Conservation (phyloP, 2,113 vertebrate species). For the Furnarius figulus region DNA sequence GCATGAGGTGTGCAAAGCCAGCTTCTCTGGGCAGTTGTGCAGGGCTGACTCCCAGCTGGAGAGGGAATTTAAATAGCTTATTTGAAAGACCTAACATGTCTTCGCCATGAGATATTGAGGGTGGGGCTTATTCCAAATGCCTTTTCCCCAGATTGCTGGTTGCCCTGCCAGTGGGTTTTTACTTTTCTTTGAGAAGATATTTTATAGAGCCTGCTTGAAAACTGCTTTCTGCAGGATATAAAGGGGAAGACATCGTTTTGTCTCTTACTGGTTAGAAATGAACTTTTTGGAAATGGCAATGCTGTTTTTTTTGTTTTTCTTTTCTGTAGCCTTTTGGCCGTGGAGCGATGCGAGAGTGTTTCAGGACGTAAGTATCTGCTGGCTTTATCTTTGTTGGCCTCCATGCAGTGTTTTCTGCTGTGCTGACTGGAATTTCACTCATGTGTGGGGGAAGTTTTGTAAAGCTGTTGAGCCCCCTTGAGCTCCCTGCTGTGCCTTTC, state of each 20-base stretch:
- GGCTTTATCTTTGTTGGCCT: not conserved
- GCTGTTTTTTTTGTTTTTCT: not conserved
- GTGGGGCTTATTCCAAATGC: not conserved
- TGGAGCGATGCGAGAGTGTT: conserved; percentile 98
- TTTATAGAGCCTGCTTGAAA: not conserved
- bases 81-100: not conserved
- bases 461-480: accelerated
- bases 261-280: not conserved
- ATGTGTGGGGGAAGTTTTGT: not conserved
- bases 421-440: not conserved
- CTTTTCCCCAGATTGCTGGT: not conserved
- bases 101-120: not conserved
- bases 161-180: not conserved
- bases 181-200: not conserved
- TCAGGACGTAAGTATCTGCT: conserved; percentile 87
- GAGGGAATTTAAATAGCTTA: not conserved
- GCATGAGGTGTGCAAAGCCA: not conserved
- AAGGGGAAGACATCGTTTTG: not conserved
- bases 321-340: conserved; percentile 88
- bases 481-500: not conserved
- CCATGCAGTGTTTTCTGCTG: not conserved
- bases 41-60: not conserved
- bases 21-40: not conserved
- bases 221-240: not conserved
- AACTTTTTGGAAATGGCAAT: not conserved